These are phyloP conservation scores for Columba janthina DNA, from an alignment of 2,113 vertebrate species.

Conservation along the genomic window DNA sequence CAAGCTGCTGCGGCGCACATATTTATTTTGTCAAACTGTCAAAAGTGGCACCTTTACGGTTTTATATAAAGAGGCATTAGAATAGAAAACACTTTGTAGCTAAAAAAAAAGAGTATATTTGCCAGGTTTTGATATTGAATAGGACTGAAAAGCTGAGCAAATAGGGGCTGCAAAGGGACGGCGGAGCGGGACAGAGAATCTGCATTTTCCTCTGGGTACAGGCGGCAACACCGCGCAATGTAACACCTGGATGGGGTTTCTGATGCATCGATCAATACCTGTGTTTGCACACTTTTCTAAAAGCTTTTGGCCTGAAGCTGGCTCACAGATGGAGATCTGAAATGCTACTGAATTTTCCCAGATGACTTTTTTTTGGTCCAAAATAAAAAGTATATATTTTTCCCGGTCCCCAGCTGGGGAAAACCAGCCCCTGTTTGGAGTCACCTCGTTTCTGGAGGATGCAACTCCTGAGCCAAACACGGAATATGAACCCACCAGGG, in stretches of 20 bases:
- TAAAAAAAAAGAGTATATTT: background rate
- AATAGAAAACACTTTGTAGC: background rate
- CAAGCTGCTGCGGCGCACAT: background rate
- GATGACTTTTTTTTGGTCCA: background rate
- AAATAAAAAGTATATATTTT: background rate
- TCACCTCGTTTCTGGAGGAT: background rate
- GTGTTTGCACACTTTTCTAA: background rate
- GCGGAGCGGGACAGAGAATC: fast-evolving
- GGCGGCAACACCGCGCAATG: fast-evolving
- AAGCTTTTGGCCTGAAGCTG: background rate
- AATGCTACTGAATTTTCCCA: background rate
- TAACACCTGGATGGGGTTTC: background rate
- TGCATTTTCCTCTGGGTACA: background rate
- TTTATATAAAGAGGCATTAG: background rate
- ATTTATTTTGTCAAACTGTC: slow-evolving; percentile 31
- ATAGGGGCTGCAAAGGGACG: background rate
- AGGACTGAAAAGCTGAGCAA: background rate
- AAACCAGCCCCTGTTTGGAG: fast-evolving
- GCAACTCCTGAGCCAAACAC: fast-evolving
- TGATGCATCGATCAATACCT: background rate
- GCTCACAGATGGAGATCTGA: background rate
- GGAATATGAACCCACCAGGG: fast-evolving
- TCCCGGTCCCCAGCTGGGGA: background rate
- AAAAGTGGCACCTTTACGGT: background rate
- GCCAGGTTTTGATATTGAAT: background rate